A percentile compares a stretch with the other conserved stretches of the same genome.
phyloP scores from a whole-genome alignment of 2,888 invertebrate genomes.

The Keiferia lycopersicella region DNA sequence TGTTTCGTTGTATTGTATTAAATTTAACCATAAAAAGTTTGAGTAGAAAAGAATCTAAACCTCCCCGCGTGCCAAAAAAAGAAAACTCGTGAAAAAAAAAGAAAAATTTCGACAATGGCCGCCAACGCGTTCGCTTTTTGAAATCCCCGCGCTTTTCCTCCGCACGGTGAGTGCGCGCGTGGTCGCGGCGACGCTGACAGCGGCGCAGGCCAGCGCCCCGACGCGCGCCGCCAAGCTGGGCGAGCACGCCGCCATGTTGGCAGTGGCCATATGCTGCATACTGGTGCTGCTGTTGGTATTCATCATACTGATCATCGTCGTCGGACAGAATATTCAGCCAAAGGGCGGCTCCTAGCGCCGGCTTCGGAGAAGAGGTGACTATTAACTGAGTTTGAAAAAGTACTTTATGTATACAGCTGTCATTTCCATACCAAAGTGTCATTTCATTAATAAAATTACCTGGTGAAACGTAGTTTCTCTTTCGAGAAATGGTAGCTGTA shows the following conservation, averaged over 20 bases:
- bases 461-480: too few species aligned
- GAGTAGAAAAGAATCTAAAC: neutral
- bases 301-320: slow-evolving; percentile 90
- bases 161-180: slow-evolving; percentile 58
- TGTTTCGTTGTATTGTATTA: too few species aligned
- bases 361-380: slow-evolving; percentile 63
- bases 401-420: too few species aligned
- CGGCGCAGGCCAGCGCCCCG: slow-evolving; percentile 62
- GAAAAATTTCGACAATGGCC: neutral
- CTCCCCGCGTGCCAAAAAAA: neutral
- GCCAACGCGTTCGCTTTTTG: neutral
- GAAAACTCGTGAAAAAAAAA: neutral
- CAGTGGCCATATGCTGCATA: slow-evolving; percentile 92
- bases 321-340: slow-evolving; percentile 87
- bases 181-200: slow-evolving; percentile 58
- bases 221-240: slow-evolving; percentile 74
- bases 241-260: slow-evolving; percentile 86
- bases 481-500: too few species aligned
- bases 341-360: slow-evolving; percentile 80
- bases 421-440: too few species aligned
- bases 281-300: slow-evolving; percentile 90
- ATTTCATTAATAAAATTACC: too few species aligned
- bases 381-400: neutral
- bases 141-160: slow-evolving; percentile 18
- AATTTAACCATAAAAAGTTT: too few species aligned